Evolutionary conservation across 2,797 vertebrate genomes (phyloP), one percentile per base, ranked within the genome.

Genomic region (Peromyscus aztecus): DNA sequence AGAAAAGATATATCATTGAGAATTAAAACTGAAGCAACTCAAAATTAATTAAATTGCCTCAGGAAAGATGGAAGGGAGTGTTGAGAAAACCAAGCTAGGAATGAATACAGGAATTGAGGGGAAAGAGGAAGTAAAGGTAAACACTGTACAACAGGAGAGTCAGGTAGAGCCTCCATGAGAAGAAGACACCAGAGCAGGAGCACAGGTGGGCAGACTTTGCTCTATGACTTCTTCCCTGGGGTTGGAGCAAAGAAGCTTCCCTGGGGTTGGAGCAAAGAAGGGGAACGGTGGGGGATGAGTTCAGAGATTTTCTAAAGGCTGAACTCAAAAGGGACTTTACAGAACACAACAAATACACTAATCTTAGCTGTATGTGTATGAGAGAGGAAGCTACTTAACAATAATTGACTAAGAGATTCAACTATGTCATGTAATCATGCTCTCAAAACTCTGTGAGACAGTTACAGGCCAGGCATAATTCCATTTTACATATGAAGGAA

Each of bases 21-120:
- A 17, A 63, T 52, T 63, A 63, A 40, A 37, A 63, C 17, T 75
- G 73, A 61, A 77, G 31, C 23, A 84, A 84, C 37, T 63, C 40
- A 63, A 61, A 63, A 63, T 43, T 17, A 61, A 82, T 27, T 43
- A 63, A 83, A 29, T 31, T 83, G 24, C 16, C 29, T 63, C 75
- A 67, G 43, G 31, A 49, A 85, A 67, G 67, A 12, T 4, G 5
- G 6, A 49, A 49, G 2, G 61, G 46, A 65, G 23, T 49, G 43
- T n/a, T 85, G 73, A 91, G n/a, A 88, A 87, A 90, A n/a, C n/a
- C 90, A 84, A 85, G 9, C 16, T 49, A 69, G 59, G 16, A 82
- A 94, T 43, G 17, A 34, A 81, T 14, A n/a, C 37, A 5, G 24
- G 6, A 34, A 14, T 2, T 46, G 24, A 24, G 2, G 2, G n/a